Conservation (phyloP, 2,888 invertebrate species). For the Lasioglossum oenotherae region DNA sequence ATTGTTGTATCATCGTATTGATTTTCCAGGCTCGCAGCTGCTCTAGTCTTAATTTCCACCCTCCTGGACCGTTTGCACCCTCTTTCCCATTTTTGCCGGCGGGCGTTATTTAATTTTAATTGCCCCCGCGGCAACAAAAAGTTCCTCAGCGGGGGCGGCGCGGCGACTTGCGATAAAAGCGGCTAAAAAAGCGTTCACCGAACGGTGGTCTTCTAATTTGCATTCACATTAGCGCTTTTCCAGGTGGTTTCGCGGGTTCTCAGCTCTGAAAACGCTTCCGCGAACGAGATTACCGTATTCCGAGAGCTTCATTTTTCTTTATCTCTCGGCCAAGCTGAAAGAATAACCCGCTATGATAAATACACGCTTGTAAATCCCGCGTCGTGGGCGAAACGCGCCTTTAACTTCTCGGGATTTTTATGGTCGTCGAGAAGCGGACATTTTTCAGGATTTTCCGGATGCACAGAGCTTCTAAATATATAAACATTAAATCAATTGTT, state of each 20-base stretch:
- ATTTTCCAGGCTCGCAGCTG: not conserved
- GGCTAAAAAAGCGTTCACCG: conserved; percentile 8
- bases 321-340: not conserved
- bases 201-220: conserved; percentile 23
- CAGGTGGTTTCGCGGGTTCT: not conserved
- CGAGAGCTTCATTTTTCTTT: conserved; percentile 1
- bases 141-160: not conserved
- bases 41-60: not conserved
- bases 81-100: not conserved
- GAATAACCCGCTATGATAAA: not conserved
- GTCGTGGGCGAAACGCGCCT: not conserved
- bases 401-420: not conserved
- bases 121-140: not conserved
- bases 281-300: not conserved
- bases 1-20: not conserved
- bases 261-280: not conserved
- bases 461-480: not conserved
- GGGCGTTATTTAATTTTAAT: not conserved
- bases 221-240: conserved; percentile 24
- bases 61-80: not conserved
- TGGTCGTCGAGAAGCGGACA: not conserved
- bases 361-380: not conserved
- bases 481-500: no score
- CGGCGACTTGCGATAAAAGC: not conserved
- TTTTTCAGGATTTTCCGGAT: not conserved